These are phyloP conservation scores for Drosophila neoperkinsi DNA, from an alignment of 2,888 invertebrate species.

Conservation along the genomic window DNA sequence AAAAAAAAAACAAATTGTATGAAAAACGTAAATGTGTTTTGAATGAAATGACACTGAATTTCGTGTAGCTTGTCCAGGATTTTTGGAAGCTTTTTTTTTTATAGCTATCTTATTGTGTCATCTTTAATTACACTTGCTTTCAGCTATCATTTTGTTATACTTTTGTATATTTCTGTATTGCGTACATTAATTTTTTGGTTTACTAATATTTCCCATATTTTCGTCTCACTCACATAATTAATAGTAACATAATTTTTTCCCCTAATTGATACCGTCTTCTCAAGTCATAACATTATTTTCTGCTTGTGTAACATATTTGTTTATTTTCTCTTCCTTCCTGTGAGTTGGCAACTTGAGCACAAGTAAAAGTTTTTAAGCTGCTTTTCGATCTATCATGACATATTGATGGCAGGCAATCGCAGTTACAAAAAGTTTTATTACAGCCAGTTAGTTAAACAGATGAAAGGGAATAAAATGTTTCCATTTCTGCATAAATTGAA, in stretches of 20 bases:
- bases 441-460: conserved; percentile 9
- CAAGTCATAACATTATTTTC: neutral
- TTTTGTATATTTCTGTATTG: neutral
- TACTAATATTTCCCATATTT: neutral
- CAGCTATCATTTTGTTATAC: neutral
- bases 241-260: neutral
- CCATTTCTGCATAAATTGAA: neutral
- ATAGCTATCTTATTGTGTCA: conserved; percentile 24
- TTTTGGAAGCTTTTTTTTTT: conserved; percentile 22
- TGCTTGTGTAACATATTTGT: neutral
- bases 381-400: conserved; percentile 51
- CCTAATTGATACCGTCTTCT: too few relatives aligned
- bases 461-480: conserved; percentile 5
- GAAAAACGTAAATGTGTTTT: conserved; percentile 9
- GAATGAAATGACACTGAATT: conserved; percentile 2
- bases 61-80: conserved; percentile 45
- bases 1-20: neutral
- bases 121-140: neutral
- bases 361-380: conserved; percentile 62
- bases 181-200: neutral
- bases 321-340: neutral
- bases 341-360: conserved; percentile 22
- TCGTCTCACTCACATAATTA: neutral
- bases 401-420: conserved; percentile 44
- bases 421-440: conserved; percentile 24